Base-by-base conservation (phyloP, 2,888 invertebrate species). In the Ctenicera cuprea region DNA sequence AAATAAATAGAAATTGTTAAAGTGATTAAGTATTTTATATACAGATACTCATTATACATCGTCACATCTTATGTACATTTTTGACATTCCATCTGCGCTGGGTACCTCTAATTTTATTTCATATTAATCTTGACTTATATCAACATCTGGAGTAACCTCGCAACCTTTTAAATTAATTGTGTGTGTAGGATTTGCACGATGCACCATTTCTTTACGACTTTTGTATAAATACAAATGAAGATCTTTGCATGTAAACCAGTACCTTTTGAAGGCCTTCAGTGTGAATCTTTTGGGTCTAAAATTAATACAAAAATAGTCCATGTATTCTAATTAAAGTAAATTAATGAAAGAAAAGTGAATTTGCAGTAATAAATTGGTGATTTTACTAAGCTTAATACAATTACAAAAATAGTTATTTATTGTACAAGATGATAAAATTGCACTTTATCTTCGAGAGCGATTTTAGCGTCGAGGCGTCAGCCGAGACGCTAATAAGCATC, bases 81-180 rank as follows among this genome's bases (percentile, higher is more conserved):
- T 99, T 74, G 94, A 93, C 94, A 99, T 98, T 75, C 97, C 96
- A 80, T 97, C 97, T 63, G 95, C 92, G 69, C 94, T 93, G 0
- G 97, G 97, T 16, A 99, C 95, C 87, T 98, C 97, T 80, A 99
- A 88, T 85, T 97, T 97, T 87, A 99, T 99, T 80, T 95, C 95
- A 88, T 94, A 99, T 83, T 97, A 95, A 38, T 93, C 93, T 76
- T 97, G 94, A 0, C 95, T 92, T 9, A 99, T 92, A 86, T 97
- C 97, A 0, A 99, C 97, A 86, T 99, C 99, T 0, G 98, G 98
- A 1, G 97, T 96, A 61, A 98, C 97, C 90, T 99, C 99, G 86
- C 98, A 99, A 66, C 97, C 97, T 68, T 95, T 91, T 68, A 98
- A 89, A 84, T 94, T 95, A 68, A 97, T 94, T 70, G 92, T 90